Conservation (phyloP, 2,888 invertebrate species). For the Ctenicera cuprea region DNA sequence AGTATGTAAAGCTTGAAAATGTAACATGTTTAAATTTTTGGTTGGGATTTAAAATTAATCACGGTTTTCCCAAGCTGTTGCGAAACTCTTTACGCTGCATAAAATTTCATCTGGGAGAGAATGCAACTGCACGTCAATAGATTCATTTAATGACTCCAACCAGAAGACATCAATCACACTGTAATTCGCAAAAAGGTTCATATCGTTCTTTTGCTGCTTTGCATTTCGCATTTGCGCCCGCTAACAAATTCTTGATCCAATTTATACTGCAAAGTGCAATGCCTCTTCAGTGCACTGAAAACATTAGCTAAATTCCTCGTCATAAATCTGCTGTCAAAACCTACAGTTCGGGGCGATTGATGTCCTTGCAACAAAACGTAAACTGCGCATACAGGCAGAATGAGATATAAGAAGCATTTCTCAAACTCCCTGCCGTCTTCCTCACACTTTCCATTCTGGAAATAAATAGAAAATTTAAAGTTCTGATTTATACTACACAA, state of each 20-base stretch:
- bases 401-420: conserved; percentile 64
- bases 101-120: not conserved
- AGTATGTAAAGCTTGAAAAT: no score
- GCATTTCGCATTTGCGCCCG: conserved; percentile 11
- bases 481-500: conserved; percentile 37
- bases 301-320: conserved; percentile 49
- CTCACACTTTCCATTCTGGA: conserved; percentile 48
- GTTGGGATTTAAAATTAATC: not conserved
- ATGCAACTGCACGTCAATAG: conserved; percentile 22
- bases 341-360: conserved; percentile 52
- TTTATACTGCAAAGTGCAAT: conserved; percentile 42
- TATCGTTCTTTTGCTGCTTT: conserved; percentile 15
- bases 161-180: conserved; percentile 3
- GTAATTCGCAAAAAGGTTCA: conserved; percentile 12
- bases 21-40: not conserved
- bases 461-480: conserved; percentile 55
- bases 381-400: conserved; percentile 53
- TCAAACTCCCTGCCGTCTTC: conserved; percentile 60
- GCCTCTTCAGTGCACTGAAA: conserved; percentile 41
- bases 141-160: conserved; percentile 6
- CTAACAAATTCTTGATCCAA: conserved; percentile 26
- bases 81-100: not conserved
- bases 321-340: conserved; percentile 57
- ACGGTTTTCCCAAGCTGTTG: not conserved
- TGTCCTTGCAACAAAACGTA: conserved; percentile 58